Evolutionary conservation across 2,797 vertebrate species (phyloP).

Genomic region (Ctenosaura bakeri): DNA sequence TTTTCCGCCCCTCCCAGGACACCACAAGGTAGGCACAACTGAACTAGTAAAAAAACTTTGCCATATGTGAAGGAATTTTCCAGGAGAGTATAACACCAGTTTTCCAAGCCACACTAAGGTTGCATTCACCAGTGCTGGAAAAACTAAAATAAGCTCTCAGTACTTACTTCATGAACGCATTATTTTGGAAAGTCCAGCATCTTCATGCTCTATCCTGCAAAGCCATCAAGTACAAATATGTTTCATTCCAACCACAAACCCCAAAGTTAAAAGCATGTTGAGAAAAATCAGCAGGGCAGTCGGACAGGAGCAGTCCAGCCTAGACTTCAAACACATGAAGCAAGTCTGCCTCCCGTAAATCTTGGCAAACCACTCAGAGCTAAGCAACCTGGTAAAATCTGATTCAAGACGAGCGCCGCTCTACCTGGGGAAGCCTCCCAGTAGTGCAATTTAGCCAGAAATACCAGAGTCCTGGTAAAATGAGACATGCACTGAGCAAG

Average conservation of each 20-base stretch:
- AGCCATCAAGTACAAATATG: neutral
- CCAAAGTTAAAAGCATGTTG: neutral
- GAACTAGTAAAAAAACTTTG: neutral
- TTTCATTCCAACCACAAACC: slow-evolving; percentile 23
- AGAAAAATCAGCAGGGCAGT: slow-evolving; percentile 44
- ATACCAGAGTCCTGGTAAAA: neutral
- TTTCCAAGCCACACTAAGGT: neutral
- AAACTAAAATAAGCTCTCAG: neutral
- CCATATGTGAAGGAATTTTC: neutral
- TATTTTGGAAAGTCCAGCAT: slow-evolving; percentile 24
- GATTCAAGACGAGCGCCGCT: neutral
- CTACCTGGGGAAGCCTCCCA: neutral
- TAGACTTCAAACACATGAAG: neutral
- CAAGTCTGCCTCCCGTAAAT: neutral
- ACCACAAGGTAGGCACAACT: accelerated
- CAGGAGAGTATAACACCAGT: accelerated
- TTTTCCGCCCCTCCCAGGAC: neutral
- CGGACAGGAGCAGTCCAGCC: neutral
- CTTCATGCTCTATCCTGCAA: neutral
- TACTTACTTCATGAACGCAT: neutral
- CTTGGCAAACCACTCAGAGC: slow-evolving; percentile 57
- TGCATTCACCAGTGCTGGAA: accelerated
- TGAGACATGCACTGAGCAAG: neutral
- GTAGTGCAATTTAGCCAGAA: neutral
- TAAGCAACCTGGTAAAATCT: slow-evolving; percentile 18